phyloP scores from a whole-genome alignment of 1,140 invertebrate genomes.

The Schlechtendalia chinensis region DNA sequence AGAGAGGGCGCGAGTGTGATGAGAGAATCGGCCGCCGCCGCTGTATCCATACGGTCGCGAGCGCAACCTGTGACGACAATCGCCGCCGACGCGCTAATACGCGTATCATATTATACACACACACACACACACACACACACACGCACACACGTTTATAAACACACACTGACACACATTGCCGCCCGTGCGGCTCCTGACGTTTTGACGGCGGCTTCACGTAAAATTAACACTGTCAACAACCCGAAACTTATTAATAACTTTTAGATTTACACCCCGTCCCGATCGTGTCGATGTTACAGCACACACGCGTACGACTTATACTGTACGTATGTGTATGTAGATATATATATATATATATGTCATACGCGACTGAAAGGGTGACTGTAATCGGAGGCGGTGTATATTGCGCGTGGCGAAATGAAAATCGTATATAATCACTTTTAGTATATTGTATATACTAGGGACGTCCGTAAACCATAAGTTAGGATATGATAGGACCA shows the following conservation, averaged over 20 bases:
- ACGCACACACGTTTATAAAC: neutral
- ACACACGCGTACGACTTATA: neutral
- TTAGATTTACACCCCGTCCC: constrained; percentile 15
- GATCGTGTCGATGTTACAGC: neutral
- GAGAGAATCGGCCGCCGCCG: constrained; percentile 11
- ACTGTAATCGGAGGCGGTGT: too few species aligned
- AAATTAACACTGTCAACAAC: constrained; percentile 49
- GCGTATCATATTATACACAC: neutral
- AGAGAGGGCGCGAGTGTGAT: neutral
- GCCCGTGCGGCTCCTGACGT: constrained; percentile 33
- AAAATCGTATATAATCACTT: neutral
- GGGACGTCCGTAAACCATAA: too few species aligned
- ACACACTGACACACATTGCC: neutral
- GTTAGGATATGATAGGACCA: too few species aligned
- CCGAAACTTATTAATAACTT: constrained; percentile 50
- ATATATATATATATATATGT: too few species aligned
- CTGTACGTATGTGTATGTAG: too few species aligned
- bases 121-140: too few species aligned
- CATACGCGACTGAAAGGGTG: too few species aligned
- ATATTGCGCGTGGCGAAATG: too few species aligned
- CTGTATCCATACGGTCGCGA: constrained; percentile 36
- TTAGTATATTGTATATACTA: too few species aligned
- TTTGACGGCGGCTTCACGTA: constrained; percentile 44
- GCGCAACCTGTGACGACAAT: constrained; percentile 48
- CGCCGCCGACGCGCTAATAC: neutral